Percentiles rank a stretch among this genome's conserved stretches.
Conservation (phyloP, 2,113 vertebrate species). For the Chaetodon trifascialis region DNA sequence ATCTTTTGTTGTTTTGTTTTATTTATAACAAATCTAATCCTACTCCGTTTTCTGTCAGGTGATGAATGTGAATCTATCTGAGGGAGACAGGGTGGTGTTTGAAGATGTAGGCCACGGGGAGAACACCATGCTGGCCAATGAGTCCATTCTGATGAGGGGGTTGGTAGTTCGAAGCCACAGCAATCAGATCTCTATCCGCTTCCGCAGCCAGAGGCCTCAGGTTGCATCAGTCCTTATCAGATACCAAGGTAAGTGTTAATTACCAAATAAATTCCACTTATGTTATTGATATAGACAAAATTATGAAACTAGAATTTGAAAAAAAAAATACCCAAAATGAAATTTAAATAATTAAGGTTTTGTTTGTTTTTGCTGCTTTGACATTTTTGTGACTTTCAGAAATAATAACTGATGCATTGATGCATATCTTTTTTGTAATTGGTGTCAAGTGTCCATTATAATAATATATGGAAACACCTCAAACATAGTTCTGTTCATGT, state of each 20-base stretch:
- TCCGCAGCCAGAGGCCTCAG: slow-evolving; percentile 86
- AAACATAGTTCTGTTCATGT: no score
- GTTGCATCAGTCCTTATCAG: slow-evolving; percentile 88
- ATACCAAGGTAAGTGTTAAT: slow-evolving; percentile 89
- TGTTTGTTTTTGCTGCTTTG: background rate
- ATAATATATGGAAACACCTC: no score
- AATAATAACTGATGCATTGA: no score
- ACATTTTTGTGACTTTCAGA: background rate
- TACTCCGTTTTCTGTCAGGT: slow-evolving; percentile 82
- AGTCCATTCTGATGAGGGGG: slow-evolving; percentile 92
- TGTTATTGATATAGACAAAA: background rate
- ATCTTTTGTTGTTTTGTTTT: background rate
- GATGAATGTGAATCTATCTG: slow-evolving; percentile 91
- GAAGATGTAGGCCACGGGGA: slow-evolving; percentile 88
- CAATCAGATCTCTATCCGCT: slow-evolving; percentile 90
- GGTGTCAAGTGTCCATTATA: no score
- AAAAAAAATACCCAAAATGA: background rate
- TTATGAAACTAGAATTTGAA: background rate
- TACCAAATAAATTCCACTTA: background rate
- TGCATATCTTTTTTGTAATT: no score
- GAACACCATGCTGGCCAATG: slow-evolving; percentile 91
- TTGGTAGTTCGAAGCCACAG: slow-evolving; percentile 93
- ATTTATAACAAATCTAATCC: background rate
- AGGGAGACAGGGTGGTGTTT: slow-evolving; percentile 89
- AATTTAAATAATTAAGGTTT: background rate